phyloP scores from a whole-genome alignment of 92 coral and sea anemone genomes.

The Blastomussa wellsi region DNA sequence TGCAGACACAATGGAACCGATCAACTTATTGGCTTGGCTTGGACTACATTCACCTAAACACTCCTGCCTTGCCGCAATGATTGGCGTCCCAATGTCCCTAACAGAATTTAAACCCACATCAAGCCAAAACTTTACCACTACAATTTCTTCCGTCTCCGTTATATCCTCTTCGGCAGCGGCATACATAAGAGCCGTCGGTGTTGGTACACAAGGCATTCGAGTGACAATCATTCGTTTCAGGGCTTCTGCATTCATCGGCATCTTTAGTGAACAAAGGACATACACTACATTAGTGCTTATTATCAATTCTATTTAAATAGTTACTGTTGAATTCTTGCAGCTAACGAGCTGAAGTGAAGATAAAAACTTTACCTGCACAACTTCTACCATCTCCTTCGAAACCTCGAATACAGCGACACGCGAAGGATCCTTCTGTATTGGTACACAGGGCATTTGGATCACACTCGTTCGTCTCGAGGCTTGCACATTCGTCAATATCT shows the following conservation, averaged over 20 bases:
- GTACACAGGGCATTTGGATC: conserved; percentile 26
- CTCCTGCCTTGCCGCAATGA: background rate
- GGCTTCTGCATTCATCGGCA: conserved; percentile 48
- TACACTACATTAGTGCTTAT: too few species aligned
- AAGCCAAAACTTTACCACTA: background rate
- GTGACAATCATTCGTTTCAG: conserved; percentile 43
- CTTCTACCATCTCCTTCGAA: conserved; percentile 32
- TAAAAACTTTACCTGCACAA: conserved; percentile 22
- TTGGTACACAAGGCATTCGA: conserved; percentile 55
- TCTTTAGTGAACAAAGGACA: conserved; percentile 22
- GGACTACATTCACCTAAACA: background rate
- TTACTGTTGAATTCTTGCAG: background rate
- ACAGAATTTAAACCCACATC: background rate
- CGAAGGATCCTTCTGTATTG: conserved; percentile 27
- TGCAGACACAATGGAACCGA: background rate
- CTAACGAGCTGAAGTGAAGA: background rate
- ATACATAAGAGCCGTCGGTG: conserved; percentile 49
- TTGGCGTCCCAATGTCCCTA: background rate
- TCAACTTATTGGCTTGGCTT: too few species aligned
- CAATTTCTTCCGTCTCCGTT: conserved; percentile 51
- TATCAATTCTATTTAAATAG: background rate
- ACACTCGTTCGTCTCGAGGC: conserved; percentile 13
- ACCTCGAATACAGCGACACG: conserved; percentile 61
- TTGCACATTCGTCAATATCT: conserved; percentile 53
- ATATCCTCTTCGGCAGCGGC: conserved; percentile 59